Evolutionary conservation across 37 sponge, comb jelly and placozoan genomes (phyloP), one percentile per base, ranked within the genome.

Genomic region (Agelas oroides): DNA sequence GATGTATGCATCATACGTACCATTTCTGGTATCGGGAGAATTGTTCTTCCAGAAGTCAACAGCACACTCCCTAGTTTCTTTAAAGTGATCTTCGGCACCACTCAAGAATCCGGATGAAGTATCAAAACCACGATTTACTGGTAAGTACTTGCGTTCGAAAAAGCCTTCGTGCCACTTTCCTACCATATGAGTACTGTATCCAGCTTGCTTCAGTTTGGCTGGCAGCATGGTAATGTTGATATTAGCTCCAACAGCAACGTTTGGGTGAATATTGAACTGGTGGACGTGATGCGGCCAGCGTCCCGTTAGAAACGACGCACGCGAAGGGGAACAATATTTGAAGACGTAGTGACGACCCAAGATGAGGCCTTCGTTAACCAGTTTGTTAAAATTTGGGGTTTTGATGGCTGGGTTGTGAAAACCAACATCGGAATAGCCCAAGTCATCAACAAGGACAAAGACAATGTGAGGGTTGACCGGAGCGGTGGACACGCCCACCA

Each of bases 121-220:
- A 60, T 80, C 82, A 36, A 80, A 80, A 2, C 82, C 82, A 1
- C 82, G 70, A 19, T 80, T 34, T 20, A 70, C 27, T n/a, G 82
- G 82, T 16, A 68, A 32, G 57, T 80, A 80, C 23, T 23, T 25
- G 23, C 13, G 62, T 14, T 3, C 14, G 25, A 14, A 61, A 60
- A 78, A 60, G 1, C 86, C 86, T 20, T 79, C 24, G 21, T 84
- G 86, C 86, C 86, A 84, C 57, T 84, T 84, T 16, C 84, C 84
- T 6, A 83, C 15, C 56, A 52, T 73, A 59, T 83, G 62, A 2
- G 78, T 77, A 23, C 38, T 37, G 12, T 77, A 77, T 8, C 78
- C 78, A 20, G 59, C 61, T 15, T 53, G 18, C 69, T 77, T 84
- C 39, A 84, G 69, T 17, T 84, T 78, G 16, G 79, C 55, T 38